phyloP scores from a whole-genome alignment of 2,888 invertebrate genomes.

The Hypomecis atomaria region DNA sequence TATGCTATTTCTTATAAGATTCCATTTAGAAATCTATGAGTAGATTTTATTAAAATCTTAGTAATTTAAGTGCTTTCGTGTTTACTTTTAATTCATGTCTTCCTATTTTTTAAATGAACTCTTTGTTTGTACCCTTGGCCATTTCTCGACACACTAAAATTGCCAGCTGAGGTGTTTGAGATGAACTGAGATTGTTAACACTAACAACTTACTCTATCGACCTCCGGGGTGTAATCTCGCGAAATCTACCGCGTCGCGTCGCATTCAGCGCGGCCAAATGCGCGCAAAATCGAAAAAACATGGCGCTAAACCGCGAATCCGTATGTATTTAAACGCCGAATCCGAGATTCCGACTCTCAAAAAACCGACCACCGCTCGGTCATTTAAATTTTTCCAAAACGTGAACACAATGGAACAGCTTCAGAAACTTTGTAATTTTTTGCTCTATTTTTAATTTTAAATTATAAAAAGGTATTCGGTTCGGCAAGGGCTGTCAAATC shows the following conservation, averaged over 20 bases:
- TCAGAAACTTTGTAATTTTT: conserved; percentile 67
- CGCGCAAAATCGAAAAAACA: conserved; percentile 83
- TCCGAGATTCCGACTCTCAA: conserved; percentile 74
- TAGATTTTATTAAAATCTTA: too few species aligned
- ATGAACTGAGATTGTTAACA: conserved; percentile 73
- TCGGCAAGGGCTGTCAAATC: conserved; percentile 84
- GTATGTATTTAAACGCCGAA: conserved; percentile 84
- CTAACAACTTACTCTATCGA: conserved; percentile 80
- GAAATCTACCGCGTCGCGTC: conserved; percentile 76
- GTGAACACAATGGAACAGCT: conserved; percentile 84
- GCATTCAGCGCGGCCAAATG: conserved; percentile 76
- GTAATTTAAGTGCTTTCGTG: too few species aligned
- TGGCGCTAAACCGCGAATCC: conserved; percentile 84
- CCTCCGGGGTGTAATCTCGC: conserved; percentile 77
- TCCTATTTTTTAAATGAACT: background rate
- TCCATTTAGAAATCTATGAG: too few species aligned
- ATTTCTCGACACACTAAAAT: conserved; percentile 43
- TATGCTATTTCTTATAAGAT: background rate
- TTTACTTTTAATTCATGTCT: too few species aligned
- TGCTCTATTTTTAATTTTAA: conserved; percentile 77
- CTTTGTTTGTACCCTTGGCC: background rate
- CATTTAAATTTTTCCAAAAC: conserved; percentile 84
- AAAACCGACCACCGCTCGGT: conserved; percentile 75
- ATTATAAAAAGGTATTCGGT: conserved; percentile 79
- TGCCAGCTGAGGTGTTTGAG: conserved; percentile 58